phyloP scores from a whole-genome alignment of 2,113 vertebrate genomes.

The Halichoerus grypus region DNA sequence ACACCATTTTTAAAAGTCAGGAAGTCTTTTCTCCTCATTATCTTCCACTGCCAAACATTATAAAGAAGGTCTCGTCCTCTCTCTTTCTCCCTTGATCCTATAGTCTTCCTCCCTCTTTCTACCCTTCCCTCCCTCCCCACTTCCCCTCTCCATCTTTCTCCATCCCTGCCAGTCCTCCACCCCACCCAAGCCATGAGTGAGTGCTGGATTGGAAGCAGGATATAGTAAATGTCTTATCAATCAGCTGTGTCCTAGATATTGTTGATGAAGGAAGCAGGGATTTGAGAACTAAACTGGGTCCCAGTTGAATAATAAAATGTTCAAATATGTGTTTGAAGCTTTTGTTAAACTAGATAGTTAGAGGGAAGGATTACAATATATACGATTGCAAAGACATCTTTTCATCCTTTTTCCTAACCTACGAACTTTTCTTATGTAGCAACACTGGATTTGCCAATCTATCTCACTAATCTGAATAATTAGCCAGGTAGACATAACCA shows the following conservation, averaged over 20 bases:
- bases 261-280: neutral
- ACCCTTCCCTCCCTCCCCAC: neutral
- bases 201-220: neutral
- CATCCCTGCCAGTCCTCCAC: neutral
- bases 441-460: neutral
- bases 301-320: slow-evolving; percentile 23
- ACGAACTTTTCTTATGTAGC: neutral
- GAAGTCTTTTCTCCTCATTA: slow-evolving; percentile 1
- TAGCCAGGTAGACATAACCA: neutral
- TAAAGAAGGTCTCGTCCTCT: slow-evolving; percentile 41
- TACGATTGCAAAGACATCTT: neutral
- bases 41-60: slow-evolving; percentile 25
- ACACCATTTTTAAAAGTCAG: slow-evolving; percentile 67
- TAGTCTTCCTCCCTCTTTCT: neutral
- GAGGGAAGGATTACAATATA: neutral
- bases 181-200: neutral
- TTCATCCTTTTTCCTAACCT: neutral
- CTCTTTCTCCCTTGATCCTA: neutral
- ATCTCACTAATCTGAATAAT: neutral
- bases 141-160: neutral
- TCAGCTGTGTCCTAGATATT: neutral
- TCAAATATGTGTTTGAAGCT: neutral
- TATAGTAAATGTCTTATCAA: neutral
- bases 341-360: neutral
- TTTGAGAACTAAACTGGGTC: neutral